These are phyloP conservation scores for Brenthis ino DNA, from an alignment of 2,888 invertebrate species.

Conservation along the genomic window DNA sequence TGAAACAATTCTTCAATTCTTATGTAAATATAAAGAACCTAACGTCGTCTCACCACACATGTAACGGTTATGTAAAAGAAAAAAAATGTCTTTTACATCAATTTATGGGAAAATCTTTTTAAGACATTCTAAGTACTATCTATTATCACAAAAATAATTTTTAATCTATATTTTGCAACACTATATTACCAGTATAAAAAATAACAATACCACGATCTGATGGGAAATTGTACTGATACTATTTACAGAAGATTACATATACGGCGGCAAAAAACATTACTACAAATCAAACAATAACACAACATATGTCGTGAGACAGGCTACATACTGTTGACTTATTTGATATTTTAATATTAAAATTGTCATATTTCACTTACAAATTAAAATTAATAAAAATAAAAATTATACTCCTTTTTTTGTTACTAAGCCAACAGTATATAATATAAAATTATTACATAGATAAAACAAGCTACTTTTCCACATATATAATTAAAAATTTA, in stretches of 20 bases:
- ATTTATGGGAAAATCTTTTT: conserved; percentile 50
- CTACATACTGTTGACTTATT: conserved; percentile 47
- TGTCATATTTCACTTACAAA: neutral
- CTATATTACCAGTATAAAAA: conserved; percentile 55
- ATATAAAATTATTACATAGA: conserved; percentile 5
- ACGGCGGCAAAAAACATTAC: conserved; percentile 37
- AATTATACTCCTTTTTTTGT: neutral
- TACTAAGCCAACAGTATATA: conserved; percentile 14
- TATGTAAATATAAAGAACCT: conserved; percentile 55
- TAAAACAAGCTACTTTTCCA: conserved; percentile 2
- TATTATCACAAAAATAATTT: conserved; percentile 78
- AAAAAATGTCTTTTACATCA: conserved; percentile 67
- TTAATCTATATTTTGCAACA: conserved; percentile 71
- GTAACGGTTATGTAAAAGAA: conserved; percentile 66
- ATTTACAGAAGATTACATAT: conserved; percentile 60
- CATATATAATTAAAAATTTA: conserved; percentile 1
- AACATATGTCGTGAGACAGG: conserved; percentile 82
- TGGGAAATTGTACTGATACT: conserved; percentile 70
- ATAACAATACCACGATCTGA: conserved; percentile 67
- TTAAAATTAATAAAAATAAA: neutral
- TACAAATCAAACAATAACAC: conserved; percentile 53
- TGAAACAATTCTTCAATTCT: conserved; percentile 57
- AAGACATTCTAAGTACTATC: conserved; percentile 70
- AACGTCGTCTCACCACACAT: conserved; percentile 82
- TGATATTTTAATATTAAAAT: neutral